Evolutionary conservation across 2,888 invertebrate genomes (phyloP).

Genomic region (Danaus chrysippus): DNA sequence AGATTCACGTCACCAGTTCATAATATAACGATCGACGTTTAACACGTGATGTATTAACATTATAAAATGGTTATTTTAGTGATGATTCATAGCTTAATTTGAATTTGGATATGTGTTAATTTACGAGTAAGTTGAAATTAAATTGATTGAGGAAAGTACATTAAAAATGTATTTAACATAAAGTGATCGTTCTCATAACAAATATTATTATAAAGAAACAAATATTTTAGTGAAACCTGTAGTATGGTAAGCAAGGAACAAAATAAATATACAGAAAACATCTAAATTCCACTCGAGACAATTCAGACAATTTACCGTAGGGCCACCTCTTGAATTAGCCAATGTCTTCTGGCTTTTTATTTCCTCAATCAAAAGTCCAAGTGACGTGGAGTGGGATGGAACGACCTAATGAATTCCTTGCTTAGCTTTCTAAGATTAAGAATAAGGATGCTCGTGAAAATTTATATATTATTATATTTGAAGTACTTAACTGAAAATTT

Average conservation of each 20-base stretch:
- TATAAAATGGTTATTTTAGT: neutral
- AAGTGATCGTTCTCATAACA: no score
- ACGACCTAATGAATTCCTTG: conserved; percentile 71
- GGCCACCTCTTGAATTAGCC: conserved; percentile 63
- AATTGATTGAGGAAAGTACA: no score
- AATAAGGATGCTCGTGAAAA: conserved; percentile 25
- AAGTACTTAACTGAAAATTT: neutral
- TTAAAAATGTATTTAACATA: no score
- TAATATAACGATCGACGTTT: conserved; percentile 1
- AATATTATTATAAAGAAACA: no score
- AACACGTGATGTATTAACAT: conserved; percentile 2
- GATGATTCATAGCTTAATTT: neutral
- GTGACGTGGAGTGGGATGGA: conserved; percentile 63
- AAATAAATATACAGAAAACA: conserved; percentile 5
- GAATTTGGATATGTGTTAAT: no score
- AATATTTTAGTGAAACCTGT: no score
- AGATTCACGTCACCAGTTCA: neutral
- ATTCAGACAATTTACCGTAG: conserved; percentile 56
- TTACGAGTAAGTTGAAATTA: no score
- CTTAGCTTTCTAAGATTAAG: conserved; percentile 40
- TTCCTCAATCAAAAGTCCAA: conserved; percentile 74
- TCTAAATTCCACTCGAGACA: conserved; percentile 41
- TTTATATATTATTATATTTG: conserved; percentile 4
- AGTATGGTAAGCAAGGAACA: no score
- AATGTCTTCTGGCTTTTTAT: conserved; percentile 66